Percentiles rank a stretch among this genome's conserved stretches.
These are phyloP conservation scores for Ranitomeya variabilis DNA, from an alignment of 2,113 vertebrate species.

Conservation along the genomic window DNA sequence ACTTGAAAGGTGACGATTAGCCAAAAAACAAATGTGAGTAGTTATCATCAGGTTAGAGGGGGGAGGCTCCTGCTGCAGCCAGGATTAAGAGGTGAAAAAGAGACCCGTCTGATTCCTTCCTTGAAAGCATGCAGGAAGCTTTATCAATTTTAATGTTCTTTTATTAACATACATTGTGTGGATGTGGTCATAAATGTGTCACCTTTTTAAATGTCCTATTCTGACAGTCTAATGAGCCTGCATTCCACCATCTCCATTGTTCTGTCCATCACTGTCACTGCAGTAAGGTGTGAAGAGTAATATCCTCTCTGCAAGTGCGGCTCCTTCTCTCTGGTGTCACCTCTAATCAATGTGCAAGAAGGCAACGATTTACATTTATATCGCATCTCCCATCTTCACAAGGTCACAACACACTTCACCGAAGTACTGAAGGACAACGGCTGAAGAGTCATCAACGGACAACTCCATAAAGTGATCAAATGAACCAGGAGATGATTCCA, in stretches of 20 bases:
- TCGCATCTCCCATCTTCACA: slow-evolving; percentile 41
- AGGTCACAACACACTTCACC: slow-evolving; percentile 13
- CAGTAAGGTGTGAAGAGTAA: background rate
- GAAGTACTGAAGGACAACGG: background rate
- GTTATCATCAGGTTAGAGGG: too few relatives aligned
- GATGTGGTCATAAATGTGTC: background rate
- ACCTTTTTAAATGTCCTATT: too few relatives aligned
- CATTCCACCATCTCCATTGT: background rate
- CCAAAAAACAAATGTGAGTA: too few relatives aligned
- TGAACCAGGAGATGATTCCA: background rate
- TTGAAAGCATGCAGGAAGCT: too few relatives aligned
- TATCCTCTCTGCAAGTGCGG: background rate
- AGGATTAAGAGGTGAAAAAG: too few relatives aligned
- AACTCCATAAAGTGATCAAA: background rate
- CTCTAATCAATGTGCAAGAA: slow-evolving; percentile 30
- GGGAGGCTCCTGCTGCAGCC: too few relatives aligned
- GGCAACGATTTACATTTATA: slow-evolving; percentile 46
- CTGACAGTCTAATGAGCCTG: background rate
- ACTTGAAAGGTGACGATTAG: too few relatives aligned
- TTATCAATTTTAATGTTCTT: too few relatives aligned
- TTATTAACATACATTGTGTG: background rate
- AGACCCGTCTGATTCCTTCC: too few relatives aligned
- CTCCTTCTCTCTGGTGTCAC: slow-evolving; percentile 13
- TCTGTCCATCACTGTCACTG: background rate
- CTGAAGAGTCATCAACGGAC: slow-evolving; percentile 29